Conservation (phyloP, 1,140 invertebrate species). For the Psilanteris sp. region DNA sequence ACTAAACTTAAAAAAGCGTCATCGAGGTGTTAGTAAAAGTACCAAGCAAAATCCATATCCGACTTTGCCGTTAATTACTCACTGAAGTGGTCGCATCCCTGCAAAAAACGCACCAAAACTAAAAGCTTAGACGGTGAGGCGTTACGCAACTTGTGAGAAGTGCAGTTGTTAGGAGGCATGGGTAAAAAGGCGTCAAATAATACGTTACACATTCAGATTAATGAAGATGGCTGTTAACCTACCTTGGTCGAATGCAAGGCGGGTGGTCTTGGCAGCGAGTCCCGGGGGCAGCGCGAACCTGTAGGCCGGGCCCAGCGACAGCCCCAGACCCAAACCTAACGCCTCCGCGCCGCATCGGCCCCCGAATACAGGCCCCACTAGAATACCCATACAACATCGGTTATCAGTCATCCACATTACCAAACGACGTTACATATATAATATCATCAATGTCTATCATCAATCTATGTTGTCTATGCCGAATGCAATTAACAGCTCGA, state of each 20-base stretch:
- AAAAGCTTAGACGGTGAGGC: no score
- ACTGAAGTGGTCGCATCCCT: no score
- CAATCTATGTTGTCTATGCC: no score
- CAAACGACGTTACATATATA: slow-evolving; percentile 19
- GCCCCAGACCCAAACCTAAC: slow-evolving; percentile 79
- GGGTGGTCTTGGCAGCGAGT: slow-evolving; percentile 80
- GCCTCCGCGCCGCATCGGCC: slow-evolving; percentile 81
- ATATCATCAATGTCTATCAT: neutral
- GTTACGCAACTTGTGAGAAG: no score
- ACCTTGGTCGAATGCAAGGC: slow-evolving; percentile 81
- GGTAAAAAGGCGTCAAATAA: no score
- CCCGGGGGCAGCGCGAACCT: slow-evolving; percentile 80
- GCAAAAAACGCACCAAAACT: no score
- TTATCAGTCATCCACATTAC: slow-evolving; percentile 74
- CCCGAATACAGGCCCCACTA: slow-evolving; percentile 81
- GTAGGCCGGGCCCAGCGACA: slow-evolving; percentile 80
- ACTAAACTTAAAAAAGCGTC: no score
- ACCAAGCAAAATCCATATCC: no score
- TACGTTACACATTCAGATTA: slow-evolving; percentile 45
- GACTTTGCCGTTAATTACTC: no score
- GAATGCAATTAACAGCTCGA: no score
- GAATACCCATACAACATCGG: slow-evolving; percentile 73
- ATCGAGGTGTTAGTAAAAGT: no score
- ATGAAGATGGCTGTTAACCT: slow-evolving; percentile 78
- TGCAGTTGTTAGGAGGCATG: no score